phyloP scores from a whole-genome alignment of 2,797 vertebrate genomes.

The Odontamblyopus rebecca region DNA sequence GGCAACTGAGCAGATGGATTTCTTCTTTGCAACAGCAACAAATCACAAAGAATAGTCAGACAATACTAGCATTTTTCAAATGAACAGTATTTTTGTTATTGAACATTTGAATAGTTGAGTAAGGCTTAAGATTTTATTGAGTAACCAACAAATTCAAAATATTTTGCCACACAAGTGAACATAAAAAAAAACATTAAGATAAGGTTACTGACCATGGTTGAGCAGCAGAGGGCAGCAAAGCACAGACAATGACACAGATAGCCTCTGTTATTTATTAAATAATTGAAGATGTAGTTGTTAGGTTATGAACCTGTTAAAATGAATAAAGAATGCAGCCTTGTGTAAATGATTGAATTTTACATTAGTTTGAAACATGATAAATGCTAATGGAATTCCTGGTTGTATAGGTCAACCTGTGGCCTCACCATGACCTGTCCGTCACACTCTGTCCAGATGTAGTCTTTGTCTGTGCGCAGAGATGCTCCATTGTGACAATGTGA shows the following conservation, averaged over 20 bases:
- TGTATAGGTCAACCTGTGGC: constrained; percentile 19
- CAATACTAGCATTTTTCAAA: neutral
- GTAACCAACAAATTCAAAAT: neutral
- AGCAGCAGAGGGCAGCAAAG: constrained; percentile 71
- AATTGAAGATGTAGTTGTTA: neutral
- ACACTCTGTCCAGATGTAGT: constrained; percentile 26
- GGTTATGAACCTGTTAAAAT: neutral
- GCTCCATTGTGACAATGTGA: constrained; percentile 36
- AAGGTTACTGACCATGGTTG: neutral
- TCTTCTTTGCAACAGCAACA: neutral
- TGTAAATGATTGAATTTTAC: neutral
- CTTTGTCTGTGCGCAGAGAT: constrained; percentile 37
- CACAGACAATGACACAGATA: constrained; percentile 30
- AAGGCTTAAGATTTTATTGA: too few relatives aligned
- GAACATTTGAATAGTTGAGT: neutral
- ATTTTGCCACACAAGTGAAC: neutral
- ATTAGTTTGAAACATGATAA: neutral
- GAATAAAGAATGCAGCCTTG: neutral
- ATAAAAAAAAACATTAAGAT: neutral
- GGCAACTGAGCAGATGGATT: constrained; percentile 25
- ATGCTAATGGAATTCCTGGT: constrained; percentile 14
- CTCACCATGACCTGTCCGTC: constrained; percentile 33
- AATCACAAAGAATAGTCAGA: neutral
- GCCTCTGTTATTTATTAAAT: neutral
- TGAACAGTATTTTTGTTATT: neutral